Base-by-base conservation (phyloP, 2,797 vertebrate species). In the Meda fulgida region DNA sequence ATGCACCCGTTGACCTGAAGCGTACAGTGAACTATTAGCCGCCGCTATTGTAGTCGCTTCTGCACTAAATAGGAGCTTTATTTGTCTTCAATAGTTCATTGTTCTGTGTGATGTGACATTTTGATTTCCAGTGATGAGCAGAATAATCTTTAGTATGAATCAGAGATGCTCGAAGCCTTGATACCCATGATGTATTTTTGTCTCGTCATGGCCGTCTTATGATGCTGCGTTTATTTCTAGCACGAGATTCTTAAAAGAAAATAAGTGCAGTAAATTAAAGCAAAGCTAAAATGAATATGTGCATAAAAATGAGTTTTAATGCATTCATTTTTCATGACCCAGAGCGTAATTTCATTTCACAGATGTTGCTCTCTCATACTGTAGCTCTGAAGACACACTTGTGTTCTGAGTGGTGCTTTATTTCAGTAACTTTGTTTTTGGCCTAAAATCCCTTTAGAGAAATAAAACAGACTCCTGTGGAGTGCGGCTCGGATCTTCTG, bases 81-180 rank as follows among this genome's bases (percentile, higher is more conserved):
- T 60, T 71, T 31, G 43, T 80, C 70, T 65, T 80, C 77, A 73
- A 43, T 51, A 26, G 71, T 43, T 81, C 69, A 16, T 76, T 84
- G 83, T 86, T 73, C 72, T 29, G 75, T 53, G 18, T 26, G 43
- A 18, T 46, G 65, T 84, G 73, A n/a, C 65, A 63, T 69, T 65
- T 65, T 72, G 76, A 80, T 79, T 38, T 53, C 29, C 67, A 11
- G 38, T n/a, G 53, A 73, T 66, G 55, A 75, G 55, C 66, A 65
- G 48, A 40, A 26, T 51, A 80, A 78, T 40, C 51, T 53, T 34
- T 3, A 1, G 18, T 29, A 6, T 34, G 19, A 77, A 77, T 77
- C 34, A 3, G 19, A 36, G 29, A n/a, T n/a, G 34, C 75, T 77
- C 40, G 21, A 77, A 77, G 53, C 34, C 75, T 58, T 0, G 53